These are phyloP conservation scores for Ladona fulva DNA, from an alignment of 1,140 invertebrate species.

Conservation along the genomic window DNA sequence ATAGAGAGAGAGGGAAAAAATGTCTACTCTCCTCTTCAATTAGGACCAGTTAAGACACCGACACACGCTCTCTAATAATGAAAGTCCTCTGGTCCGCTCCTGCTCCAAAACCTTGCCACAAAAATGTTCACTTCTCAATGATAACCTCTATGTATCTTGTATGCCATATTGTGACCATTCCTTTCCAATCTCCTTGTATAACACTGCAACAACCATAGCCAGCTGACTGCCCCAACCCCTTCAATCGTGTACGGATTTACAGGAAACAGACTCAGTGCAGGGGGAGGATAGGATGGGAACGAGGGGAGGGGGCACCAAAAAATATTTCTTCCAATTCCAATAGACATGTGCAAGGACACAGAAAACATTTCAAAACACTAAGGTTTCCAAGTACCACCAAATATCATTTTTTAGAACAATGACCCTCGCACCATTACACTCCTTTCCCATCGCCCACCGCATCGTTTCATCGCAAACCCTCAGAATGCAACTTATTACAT, in stretches of 20 bases:
- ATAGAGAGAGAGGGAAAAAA: slow-evolving; percentile 5
- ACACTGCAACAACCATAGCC: slow-evolving; percentile 2
- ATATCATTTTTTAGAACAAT: neutral
- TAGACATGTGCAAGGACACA: slow-evolving; percentile 8
- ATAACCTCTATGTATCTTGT: slow-evolving; percentile 8
- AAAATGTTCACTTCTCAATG: slow-evolving; percentile 10
- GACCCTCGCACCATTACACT: slow-evolving; percentile 2
- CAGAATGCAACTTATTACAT: neutral
- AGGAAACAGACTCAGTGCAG: slow-evolving; percentile 7
- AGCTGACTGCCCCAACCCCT: slow-evolving; percentile 5
- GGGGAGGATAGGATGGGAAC: neutral
- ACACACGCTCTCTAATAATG: neutral
- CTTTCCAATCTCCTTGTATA: neutral
- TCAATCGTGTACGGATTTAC: slow-evolving; percentile 4
- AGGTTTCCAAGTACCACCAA: slow-evolving; percentile 4
- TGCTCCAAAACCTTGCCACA: slow-evolving; percentile 6
- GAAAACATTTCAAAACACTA: slow-evolving; percentile 10
- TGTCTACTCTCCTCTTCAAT: slow-evolving; percentile 7
- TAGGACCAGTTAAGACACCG: slow-evolving; percentile 11
- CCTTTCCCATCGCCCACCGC: neutral
- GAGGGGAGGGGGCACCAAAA: neutral
- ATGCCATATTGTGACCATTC: neutral
- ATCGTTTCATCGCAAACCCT: neutral
- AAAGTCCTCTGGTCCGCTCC: neutral
- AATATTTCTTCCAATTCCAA: slow-evolving; percentile 10